A percentile compares a stretch with the other conserved stretches of the same genome.
Conservation (phyloP, 2,888 invertebrate species). For the Dynastes hyllus region DNA sequence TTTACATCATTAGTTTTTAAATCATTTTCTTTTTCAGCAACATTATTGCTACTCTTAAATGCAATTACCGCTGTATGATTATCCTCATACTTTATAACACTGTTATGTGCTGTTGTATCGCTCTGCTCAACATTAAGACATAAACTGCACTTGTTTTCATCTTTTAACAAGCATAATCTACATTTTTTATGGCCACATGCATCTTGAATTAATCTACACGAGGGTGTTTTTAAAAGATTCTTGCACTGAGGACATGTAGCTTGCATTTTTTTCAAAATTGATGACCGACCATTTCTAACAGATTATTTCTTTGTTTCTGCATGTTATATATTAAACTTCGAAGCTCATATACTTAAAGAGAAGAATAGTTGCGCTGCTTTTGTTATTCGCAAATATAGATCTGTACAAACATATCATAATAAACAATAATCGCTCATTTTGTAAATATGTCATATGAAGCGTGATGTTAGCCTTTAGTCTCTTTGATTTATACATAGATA, state of each 20-base stretch:
- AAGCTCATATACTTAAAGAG: too few species aligned
- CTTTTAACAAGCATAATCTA: slow-evolving; percentile 80
- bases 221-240: slow-evolving; percentile 64
- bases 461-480: too few species aligned
- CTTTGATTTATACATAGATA: too few species aligned
- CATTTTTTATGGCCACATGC: slow-evolving; percentile 86
- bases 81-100: slow-evolving; percentile 51
- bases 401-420: too few species aligned
- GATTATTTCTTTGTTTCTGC: background rate
- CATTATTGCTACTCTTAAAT: slow-evolving; percentile 43
- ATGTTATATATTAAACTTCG: background rate
- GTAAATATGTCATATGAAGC: too few species aligned
- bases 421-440: too few species aligned
- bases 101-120: slow-evolving; percentile 26
- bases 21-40: slow-evolving; percentile 25
- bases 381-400: too few species aligned
- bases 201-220: slow-evolving; percentile 81
- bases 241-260: slow-evolving; percentile 54
- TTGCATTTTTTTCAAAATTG: slow-evolving; percentile 41
- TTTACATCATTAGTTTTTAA: slow-evolving; percentile 12
- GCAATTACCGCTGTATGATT: slow-evolving; percentile 44
- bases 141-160: slow-evolving; percentile 78
- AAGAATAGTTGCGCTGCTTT: too few species aligned
- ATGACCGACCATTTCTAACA: background rate
- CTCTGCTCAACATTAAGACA: slow-evolving; percentile 66